These are phyloP conservation scores for Leptinotarsa peninsularis DNA, from an alignment of 2,888 invertebrate genomes.

Conservation along the genomic window DNA sequence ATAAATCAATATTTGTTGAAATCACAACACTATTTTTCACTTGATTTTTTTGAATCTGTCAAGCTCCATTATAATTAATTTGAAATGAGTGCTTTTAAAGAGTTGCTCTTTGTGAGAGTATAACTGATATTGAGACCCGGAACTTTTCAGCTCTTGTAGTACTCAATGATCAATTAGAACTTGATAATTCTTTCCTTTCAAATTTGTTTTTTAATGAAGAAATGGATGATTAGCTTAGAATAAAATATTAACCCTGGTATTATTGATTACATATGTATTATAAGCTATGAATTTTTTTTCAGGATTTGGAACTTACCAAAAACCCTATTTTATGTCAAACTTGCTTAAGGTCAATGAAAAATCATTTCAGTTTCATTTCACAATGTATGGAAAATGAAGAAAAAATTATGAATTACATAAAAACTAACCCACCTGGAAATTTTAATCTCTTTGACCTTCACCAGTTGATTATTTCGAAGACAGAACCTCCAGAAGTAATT, in stretches of 20 bases:
- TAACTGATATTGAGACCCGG: too few relatives aligned
- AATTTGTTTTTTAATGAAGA: too few relatives aligned
- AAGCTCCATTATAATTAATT: too few relatives aligned
- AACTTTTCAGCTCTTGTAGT: too few relatives aligned
- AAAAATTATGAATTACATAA: conserved; percentile 23
- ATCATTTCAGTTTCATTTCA: conserved; percentile 12
- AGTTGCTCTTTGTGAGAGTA: too few relatives aligned
- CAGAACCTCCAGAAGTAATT: neutral
- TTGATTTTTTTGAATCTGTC: too few relatives aligned
- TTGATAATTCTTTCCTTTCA: too few relatives aligned
- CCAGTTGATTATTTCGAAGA: neutral
- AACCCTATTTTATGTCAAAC: conserved; percentile 25
- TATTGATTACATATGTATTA: neutral
- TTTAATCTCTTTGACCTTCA: conserved; percentile 11
- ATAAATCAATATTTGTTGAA: neutral
- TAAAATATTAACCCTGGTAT: too few relatives aligned
- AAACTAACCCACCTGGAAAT: conserved; percentile 16
- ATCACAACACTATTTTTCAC: too few relatives aligned
- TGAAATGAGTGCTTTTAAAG: too few relatives aligned
- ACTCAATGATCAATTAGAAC: too few relatives aligned
- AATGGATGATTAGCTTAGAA: too few relatives aligned
- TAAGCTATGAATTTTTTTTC: conserved; percentile 1
- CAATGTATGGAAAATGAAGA: conserved; percentile 26
- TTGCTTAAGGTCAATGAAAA: conserved; percentile 21
- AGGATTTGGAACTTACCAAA: conserved; percentile 26